A percentile compares a stretch with the other conserved stretches of the same genome.
These are phyloP conservation scores for Apodemia mormo DNA, from an alignment of 2,888 invertebrate species.

Conservation along the genomic window DNA sequence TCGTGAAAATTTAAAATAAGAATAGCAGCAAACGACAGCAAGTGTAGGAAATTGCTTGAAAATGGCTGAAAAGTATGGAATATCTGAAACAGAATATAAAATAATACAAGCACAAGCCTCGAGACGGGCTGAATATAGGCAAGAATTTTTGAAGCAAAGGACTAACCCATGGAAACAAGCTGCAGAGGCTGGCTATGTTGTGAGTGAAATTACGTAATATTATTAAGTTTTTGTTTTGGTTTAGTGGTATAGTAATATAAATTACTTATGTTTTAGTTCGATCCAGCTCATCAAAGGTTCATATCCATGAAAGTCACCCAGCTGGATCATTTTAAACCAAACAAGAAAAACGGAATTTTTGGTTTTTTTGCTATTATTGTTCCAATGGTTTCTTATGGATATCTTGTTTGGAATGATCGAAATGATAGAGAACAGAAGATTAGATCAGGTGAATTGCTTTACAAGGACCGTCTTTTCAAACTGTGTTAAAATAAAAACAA, in stretches of 20 bases:
- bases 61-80: conserved; percentile 78
- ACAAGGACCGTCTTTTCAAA: conserved; percentile 85
- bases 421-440: conserved; percentile 78
- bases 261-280: conserved; percentile 83
- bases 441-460: conserved; percentile 87
- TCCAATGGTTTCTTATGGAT: conserved; percentile 80
- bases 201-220: conserved; percentile 83
- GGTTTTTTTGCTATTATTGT: conserved; percentile 77
- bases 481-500: conserved; percentile 35
- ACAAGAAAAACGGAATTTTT: conserved; percentile 74
- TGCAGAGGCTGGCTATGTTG: conserved; percentile 85
- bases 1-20: conserved; percentile 13
- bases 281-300: conserved; percentile 86
- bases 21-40: conserved; percentile 26
- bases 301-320: conserved; percentile 85
- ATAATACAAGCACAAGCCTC: conserved; percentile 83
- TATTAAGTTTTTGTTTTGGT: conserved; percentile 30
- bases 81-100: conserved; percentile 74
- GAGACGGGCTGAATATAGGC: conserved; percentile 82
- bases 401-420: conserved; percentile 76
- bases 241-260: background rate
- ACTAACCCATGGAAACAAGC: conserved; percentile 88
- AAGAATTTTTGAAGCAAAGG: conserved; percentile 86
- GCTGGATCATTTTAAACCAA: conserved; percentile 86
- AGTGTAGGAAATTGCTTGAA: conserved; percentile 30